Percentiles rank a stretch among this genome's conserved stretches.
phyloP scores from a whole-genome alignment of 2,113 vertebrate genomes.

The Megalops atlanticus region DNA sequence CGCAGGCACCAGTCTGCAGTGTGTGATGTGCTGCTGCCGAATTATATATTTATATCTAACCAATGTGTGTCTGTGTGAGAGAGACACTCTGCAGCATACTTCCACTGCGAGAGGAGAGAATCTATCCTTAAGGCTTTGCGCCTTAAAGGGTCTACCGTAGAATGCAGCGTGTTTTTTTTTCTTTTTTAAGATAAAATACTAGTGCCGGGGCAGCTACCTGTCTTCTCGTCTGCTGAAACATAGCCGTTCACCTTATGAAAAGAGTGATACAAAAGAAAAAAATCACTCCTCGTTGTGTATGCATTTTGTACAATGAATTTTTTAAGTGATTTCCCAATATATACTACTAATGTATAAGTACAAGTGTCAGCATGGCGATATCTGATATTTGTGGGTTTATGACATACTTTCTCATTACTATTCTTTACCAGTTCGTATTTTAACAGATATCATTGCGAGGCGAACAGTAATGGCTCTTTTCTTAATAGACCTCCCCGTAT shows the following conservation, averaged over 20 bases:
- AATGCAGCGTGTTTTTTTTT: not conserved
- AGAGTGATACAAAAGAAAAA: not conserved
- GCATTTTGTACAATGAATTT: too few relatives aligned
- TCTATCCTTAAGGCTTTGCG: not conserved
- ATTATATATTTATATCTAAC: not conserved
- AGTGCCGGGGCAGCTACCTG: not conserved
- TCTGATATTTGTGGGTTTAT: too few relatives aligned
- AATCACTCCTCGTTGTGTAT: too few relatives aligned
- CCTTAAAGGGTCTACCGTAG: not conserved
- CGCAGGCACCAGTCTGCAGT: not conserved
- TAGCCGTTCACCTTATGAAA: not conserved
- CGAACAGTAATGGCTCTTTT: too few relatives aligned
- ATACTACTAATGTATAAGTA: too few relatives aligned
- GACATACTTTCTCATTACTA: too few relatives aligned
- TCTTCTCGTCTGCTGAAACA: not conserved
- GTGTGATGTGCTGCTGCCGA: not conserved
- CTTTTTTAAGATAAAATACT: not conserved
- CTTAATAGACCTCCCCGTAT: too few relatives aligned
- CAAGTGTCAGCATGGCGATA: too few relatives aligned
- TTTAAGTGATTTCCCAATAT: too few relatives aligned
- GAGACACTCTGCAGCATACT: not conserved
- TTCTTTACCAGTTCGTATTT: too few relatives aligned
- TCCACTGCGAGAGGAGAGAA: not conserved
- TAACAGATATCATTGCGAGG: too few relatives aligned
- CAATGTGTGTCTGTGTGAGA: not conserved